A percentile compares a stretch with the other conserved stretches of the same genome.
These are phyloP conservation scores for Penaeus vannamei DNA, from an alignment of 1,140 invertebrate genomes.

Conservation along the genomic window DNA sequence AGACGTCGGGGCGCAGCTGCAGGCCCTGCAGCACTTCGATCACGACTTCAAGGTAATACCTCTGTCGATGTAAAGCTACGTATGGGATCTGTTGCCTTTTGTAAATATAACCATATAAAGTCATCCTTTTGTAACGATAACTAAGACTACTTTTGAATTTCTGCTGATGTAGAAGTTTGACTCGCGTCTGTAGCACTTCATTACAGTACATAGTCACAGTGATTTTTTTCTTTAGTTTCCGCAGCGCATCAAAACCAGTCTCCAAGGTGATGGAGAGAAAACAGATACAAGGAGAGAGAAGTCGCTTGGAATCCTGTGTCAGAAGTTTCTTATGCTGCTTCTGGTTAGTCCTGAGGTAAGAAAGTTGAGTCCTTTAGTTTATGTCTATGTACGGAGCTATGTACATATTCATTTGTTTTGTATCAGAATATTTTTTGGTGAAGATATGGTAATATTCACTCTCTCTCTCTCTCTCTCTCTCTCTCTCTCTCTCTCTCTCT, in stretches of 20 bases:
- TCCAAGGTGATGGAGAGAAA: constrained; percentile 40
- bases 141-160: too few relatives aligned
- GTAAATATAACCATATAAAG: too few relatives aligned
- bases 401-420: too few relatives aligned
- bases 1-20: constrained; percentile 37
- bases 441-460: too few relatives aligned
- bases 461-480: too few relatives aligned
- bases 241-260: constrained; percentile 5
- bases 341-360: constrained; percentile 79
- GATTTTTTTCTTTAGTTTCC: constrained; percentile 16
- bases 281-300: constrained; percentile 73
- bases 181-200: too few relatives aligned
- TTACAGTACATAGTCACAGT: too few relatives aligned
- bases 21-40: constrained; percentile 27
- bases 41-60: constrained; percentile 43
- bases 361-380: constrained; percentile 57
- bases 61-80: neutral
- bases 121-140: too few relatives aligned
- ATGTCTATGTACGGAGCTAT: neutral
- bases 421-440: too few relatives aligned
- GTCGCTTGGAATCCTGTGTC: constrained; percentile 80
- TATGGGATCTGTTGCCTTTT: too few relatives aligned
- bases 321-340: constrained; percentile 83
- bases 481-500: too few relatives aligned
- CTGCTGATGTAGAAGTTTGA: too few relatives aligned